Base-by-base conservation (phyloP, 2,888 invertebrate species). In the Lucinisca nassula region DNA sequence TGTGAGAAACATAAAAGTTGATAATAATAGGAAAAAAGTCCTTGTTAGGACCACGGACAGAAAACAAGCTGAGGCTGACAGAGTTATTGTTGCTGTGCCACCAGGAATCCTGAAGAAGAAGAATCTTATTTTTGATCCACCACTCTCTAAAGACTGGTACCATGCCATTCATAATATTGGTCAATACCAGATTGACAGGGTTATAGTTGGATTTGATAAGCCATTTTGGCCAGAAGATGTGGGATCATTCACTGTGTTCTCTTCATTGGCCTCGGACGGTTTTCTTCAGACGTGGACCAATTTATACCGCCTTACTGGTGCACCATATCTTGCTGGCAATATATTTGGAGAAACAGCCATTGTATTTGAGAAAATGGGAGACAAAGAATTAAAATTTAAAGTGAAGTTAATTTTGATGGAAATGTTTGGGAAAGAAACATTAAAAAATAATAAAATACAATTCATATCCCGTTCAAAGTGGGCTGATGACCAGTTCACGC, bases 221-320 rank as follows among this genome's bases (percentile, higher is more conserved):
- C 90, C 91, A 1, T 95, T 95, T 80, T 95, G 95, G 95, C 93
- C 95, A 6, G 81, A 89, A n/a, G 92, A 94, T 79, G 80, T 91
- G 70, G 94, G 93, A 27, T 88, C 93, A 35, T 95, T 94, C 81
- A 79, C 92, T 27, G 78, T 91, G 76, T 93, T 91, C 12, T 91
- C 92, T 3, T 75, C 87, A 24, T 35, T 82, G n/a, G 90, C 88
- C 4, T 55, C 77, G 3, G 90, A 92, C 30, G 94, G 94, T 0
- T 85, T 93, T 72, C 88, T 95, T n/a, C 93, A 94, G 78, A 91
- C 90, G 0, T 95, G 95, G 95, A 79, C 91, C 40, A 95, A 94
- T 79, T 40, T 93, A 0, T 91, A 94, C 58, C 84, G 84, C 32
- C 38, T 93, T 8, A 83, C 91, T 40, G 92, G 89, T 4, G 85